phyloP scores from a whole-genome alignment of 2,888 invertebrate species.

The Galeopsomyia nigrocyanea region DNA sequence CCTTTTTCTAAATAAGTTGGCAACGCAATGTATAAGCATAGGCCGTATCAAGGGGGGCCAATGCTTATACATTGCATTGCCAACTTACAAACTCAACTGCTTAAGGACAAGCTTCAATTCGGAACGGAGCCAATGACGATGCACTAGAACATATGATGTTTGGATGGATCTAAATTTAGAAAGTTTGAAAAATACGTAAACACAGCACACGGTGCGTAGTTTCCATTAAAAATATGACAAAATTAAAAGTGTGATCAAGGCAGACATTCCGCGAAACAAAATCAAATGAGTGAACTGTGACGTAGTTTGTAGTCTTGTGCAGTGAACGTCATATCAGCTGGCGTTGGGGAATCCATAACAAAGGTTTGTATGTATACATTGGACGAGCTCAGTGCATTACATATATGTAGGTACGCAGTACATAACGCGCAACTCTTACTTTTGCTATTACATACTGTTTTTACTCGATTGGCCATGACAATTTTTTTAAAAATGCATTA shows the following conservation, averaged over 20 bases:
- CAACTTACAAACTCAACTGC: too few species aligned
- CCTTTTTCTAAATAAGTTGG: too few species aligned
- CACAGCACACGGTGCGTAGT: neutral
- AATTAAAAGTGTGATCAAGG: conserved; percentile 18
- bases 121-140: conserved; percentile 34
- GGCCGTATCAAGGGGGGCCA: too few species aligned
- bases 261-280: neutral
- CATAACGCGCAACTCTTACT: conserved; percentile 18
- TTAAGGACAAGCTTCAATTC: too few species aligned
- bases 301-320: neutral
- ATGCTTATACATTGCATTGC: too few species aligned
- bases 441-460: conserved; percentile 21
- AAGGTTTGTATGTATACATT: conserved; percentile 38
- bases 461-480: too few species aligned
- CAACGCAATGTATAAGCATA: too few species aligned
- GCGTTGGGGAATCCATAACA: conserved; percentile 25
- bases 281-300: neutral
- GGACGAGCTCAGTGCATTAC: too few species aligned
- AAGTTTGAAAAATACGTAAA: conserved; percentile 37
- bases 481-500: too few species aligned
- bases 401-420: neutral
- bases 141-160: neutral
- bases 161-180: conserved; percentile 32
- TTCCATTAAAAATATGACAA: conserved; percentile 11
- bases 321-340: neutral